Percentiles rank a stretch among this genome's conserved stretches.
Evolutionary conservation across 2,888 invertebrate genomes (phyloP).

Genomic region (Spilosoma lubricipeda): DNA sequence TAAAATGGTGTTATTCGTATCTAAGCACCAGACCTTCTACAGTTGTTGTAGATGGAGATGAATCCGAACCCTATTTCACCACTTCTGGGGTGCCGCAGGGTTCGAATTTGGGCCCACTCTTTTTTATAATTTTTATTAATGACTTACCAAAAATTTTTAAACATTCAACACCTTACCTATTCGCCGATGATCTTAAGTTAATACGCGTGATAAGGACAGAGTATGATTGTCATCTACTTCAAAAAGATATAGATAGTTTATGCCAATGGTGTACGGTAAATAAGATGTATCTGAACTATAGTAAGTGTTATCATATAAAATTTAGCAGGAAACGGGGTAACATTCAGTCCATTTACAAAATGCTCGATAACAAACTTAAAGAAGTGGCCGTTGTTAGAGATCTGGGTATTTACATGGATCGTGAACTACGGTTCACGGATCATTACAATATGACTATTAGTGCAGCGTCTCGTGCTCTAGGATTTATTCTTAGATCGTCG

Average conservation of each 20-base stretch:
- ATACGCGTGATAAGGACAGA: not conserved
- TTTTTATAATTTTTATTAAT: not conserved
- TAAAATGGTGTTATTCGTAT: too few species aligned
- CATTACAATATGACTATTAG: too few species aligned
- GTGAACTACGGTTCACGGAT: too few species aligned
- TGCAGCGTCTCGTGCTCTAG: too few species aligned
- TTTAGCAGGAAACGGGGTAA: not conserved
- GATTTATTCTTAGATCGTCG: too few species aligned
- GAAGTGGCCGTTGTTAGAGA: too few species aligned
- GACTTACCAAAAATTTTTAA: not conserved
- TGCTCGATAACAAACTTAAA: too few species aligned
- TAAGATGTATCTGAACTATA: not conserved
- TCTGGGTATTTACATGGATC: too few species aligned
- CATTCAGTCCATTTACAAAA: not conserved
- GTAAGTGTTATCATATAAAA: not conserved
- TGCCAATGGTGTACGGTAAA: not conserved
- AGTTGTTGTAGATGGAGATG: not conserved
- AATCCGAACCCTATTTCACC: not conserved
- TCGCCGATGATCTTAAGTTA: not conserved
- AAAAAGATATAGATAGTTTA: not conserved
- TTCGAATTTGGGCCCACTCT: not conserved
- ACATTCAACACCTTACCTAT: not conserved
- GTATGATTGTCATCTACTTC: not conserved
- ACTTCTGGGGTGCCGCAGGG: not conserved
- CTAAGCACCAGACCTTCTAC: not conserved